phyloP scores from a whole-genome alignment of 2,797 vertebrate species.

The Intellagama lesueurii region DNA sequence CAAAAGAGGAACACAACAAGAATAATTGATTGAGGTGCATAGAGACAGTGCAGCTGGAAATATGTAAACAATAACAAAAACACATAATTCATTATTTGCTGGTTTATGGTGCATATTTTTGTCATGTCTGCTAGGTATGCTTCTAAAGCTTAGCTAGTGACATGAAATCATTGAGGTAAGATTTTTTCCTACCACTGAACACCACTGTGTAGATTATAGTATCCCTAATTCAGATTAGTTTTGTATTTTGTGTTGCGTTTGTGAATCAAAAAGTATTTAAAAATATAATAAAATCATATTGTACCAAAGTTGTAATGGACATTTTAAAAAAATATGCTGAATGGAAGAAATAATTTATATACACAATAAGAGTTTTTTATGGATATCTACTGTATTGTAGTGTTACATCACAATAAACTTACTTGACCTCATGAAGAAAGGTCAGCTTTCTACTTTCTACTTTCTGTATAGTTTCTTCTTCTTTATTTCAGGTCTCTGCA shows the following conservation, averaged over 20 bases:
- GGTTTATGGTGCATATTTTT: constrained; percentile 86
- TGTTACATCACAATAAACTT: constrained; percentile 93
- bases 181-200: constrained; percentile 87
- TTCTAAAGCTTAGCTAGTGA: constrained; percentile 85
- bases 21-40: constrained; percentile 58
- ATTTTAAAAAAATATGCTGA: constrained; percentile 81
- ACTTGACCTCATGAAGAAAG: constrained; percentile 86
- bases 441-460: constrained; percentile 86
- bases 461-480: constrained; percentile 65
- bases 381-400: constrained; percentile 94
- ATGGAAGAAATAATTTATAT: constrained; percentile 96
- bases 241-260: constrained; percentile 89
- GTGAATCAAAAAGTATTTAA: constrained; percentile 87
- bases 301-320: constrained; percentile 92
- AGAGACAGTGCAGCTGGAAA: constrained; percentile 78
- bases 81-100: constrained; percentile 76
- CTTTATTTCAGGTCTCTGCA: constrained; percentile 55
- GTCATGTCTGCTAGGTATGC: constrained; percentile 84
- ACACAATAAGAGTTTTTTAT: constrained; percentile 91
- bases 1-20: constrained; percentile 63
- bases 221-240: constrained; percentile 83
- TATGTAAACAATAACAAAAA: constrained; percentile 74
- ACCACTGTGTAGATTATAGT: constrained; percentile 87
- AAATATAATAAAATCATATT: constrained; percentile 81
- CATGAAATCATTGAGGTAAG: constrained; percentile 86